phyloP scores from a whole-genome alignment of 2,113 vertebrate species.

The Pristiophorus japonicus region DNA sequence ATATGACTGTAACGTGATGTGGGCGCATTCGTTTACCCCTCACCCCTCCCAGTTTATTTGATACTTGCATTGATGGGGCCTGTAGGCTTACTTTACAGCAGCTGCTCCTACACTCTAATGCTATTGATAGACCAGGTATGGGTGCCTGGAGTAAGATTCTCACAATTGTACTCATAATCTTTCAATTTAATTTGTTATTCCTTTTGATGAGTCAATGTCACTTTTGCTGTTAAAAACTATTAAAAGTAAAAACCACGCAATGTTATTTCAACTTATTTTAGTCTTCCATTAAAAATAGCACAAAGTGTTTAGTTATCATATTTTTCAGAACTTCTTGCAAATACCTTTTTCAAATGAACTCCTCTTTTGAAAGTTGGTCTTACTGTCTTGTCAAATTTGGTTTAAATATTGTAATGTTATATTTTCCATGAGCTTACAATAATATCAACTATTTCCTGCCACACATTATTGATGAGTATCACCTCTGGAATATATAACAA shows the following conservation, averaged over 20 bases:
- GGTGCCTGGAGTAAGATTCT: background rate
- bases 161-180: background rate
- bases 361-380: background rate
- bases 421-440: background rate
- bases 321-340: background rate
- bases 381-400: background rate
- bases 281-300: background rate
- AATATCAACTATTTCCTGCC: background rate
- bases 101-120: background rate
- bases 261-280: background rate
- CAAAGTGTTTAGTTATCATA: background rate
- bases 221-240: slow-evolving; percentile 15
- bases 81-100: background rate
- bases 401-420: background rate
- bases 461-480: background rate
- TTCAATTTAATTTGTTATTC: slow-evolving; percentile 14
- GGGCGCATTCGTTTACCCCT: background rate
- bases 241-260: background rate
- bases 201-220: slow-evolving; percentile 20
- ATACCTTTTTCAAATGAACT: background rate
- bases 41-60: background rate
- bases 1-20: background rate
- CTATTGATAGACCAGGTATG: background rate
- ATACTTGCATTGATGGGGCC: background rate
- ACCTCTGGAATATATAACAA: background rate